Evolutionary conservation across 1,140 invertebrate genomes (phyloP).

Genomic region (Ectropis grisescens): DNA sequence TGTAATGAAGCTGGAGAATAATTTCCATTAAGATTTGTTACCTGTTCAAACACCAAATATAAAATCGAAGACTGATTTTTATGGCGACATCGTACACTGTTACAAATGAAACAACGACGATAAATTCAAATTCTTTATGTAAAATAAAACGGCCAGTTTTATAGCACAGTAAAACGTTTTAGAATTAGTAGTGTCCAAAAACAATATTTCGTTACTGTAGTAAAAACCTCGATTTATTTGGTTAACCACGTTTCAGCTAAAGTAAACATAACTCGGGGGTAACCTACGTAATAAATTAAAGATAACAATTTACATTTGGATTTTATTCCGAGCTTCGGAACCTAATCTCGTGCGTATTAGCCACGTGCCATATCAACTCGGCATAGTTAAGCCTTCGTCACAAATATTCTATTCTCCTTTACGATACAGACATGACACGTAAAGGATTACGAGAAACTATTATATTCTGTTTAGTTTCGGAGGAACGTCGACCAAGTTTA

Average conservation of each 20-base stretch:
- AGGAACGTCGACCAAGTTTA: slow-evolving; percentile 19
- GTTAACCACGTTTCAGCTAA: slow-evolving; percentile 7
- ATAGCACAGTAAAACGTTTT: slow-evolving; percentile 31
- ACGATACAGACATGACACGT: slow-evolving; percentile 25
- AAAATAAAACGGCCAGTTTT: slow-evolving; percentile 37
- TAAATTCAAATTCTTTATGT: slow-evolving; percentile 42
- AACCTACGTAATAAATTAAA: not conserved
- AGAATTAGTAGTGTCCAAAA: slow-evolving; percentile 25
- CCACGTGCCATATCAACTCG: slow-evolving; percentile 5
- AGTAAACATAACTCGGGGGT: not conserved
- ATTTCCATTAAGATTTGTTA: too few species aligned
- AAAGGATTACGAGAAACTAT: slow-evolving; percentile 46
- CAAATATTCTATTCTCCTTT: slow-evolving; percentile 27
- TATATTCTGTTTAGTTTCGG: slow-evolving; percentile 28
- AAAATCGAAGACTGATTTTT: slow-evolving; percentile 18
- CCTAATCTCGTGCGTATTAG: too few species aligned
- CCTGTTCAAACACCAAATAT: not conserved
- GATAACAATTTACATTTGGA: too few species aligned
- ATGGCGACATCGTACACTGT: slow-evolving; percentile 23
- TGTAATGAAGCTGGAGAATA: too few species aligned
- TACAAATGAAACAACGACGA: slow-evolving; percentile 34
- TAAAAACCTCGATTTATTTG: slow-evolving; percentile 24
- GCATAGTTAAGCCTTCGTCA: slow-evolving; percentile 18
- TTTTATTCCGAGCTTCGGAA: too few species aligned
- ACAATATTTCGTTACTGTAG: slow-evolving; percentile 24